Evolutionary conservation across 1,140 invertebrate species (phyloP).

Genomic region (Listronotus oregonensis): DNA sequence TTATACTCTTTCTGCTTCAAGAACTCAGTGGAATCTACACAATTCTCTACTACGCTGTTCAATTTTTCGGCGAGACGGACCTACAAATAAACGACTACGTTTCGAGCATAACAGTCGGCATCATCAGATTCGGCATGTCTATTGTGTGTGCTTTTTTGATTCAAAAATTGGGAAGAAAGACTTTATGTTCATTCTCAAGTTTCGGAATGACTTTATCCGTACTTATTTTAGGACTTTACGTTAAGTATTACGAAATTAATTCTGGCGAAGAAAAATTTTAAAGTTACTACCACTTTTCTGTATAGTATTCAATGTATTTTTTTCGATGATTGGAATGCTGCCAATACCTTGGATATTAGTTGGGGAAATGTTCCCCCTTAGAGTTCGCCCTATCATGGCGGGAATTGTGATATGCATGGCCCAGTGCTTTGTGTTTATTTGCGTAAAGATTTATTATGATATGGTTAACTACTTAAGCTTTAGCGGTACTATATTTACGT

Average conservation of each 20-base stretch:
- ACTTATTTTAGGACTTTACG: conserved; percentile 61
- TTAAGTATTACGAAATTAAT: conserved; percentile 54
- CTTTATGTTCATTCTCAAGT: conserved; percentile 69
- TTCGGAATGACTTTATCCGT: conserved; percentile 67
- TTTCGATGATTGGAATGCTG: conserved; percentile 74
- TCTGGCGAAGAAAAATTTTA: conserved; percentile 57
- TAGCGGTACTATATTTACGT: conserved; percentile 77
- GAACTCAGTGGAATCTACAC: conserved; percentile 76
- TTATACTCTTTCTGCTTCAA: conserved; percentile 71
- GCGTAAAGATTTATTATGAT: conserved; percentile 72
- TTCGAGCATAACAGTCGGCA: conserved; percentile 75
- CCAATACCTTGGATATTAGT: conserved; percentile 78
- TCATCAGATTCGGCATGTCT: conserved; percentile 69
- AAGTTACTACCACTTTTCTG: conserved; percentile 65
- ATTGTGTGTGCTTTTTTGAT: conserved; percentile 71
- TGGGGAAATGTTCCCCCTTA: conserved; percentile 73
- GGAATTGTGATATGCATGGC: conserved; percentile 73
- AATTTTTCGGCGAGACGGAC: conserved; percentile 70
- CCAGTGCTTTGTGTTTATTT: conserved; percentile 71
- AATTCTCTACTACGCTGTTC: conserved; percentile 76
- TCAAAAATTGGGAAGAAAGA: conserved; percentile 69
- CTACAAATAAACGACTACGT: conserved; percentile 70
- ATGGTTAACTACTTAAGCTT: conserved; percentile 63
- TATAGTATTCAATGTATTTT: conserved; percentile 69
- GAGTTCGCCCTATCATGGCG: conserved; percentile 69